Conservation (phyloP, 1,140 invertebrate species). For the Phymorhynchus buccinoides region DNA sequence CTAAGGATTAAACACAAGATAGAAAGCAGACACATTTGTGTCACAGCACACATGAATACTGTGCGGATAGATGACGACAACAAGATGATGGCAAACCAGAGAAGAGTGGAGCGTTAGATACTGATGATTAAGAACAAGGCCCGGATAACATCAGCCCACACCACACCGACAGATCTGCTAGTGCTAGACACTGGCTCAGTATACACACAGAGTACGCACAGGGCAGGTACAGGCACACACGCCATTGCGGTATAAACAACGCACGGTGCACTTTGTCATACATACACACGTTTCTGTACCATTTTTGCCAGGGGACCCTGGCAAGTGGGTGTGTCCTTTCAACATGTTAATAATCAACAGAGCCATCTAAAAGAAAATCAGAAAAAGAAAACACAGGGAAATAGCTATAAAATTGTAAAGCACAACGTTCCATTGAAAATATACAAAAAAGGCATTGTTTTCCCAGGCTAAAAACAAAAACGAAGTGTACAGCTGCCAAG, state of each 20-base stretch:
- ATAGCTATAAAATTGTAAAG: neutral
- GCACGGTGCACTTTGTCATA: constrained; percentile 26
- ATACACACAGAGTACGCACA: neutral
- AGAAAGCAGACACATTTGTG: neutral
- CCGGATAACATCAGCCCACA: neutral
- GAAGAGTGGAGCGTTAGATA: neutral
- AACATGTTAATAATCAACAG: constrained; percentile 41
- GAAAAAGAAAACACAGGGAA: constrained; percentile 21
- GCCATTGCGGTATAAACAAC: neutral
- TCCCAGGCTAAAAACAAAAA: no score
- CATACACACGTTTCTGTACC: constrained; percentile 29
- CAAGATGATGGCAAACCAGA: neutral
- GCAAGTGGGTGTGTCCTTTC: constrained; percentile 34
- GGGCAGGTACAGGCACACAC: constrained; percentile 23
- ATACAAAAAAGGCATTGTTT: neutral
- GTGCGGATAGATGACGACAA: neutral
- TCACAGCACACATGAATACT: neutral
- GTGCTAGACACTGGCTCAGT: constrained; percentile 14
- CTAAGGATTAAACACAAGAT: neutral
- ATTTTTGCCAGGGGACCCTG: constrained; percentile 29
- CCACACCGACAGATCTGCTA: neutral
- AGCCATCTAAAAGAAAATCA: constrained; percentile 39
- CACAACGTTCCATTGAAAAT: constrained; percentile 5
- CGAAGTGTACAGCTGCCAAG: no score
- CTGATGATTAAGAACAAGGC: neutral